phyloP scores from a whole-genome alignment of 1,140 invertebrate species.

The Kradibia gibbosae region DNA sequence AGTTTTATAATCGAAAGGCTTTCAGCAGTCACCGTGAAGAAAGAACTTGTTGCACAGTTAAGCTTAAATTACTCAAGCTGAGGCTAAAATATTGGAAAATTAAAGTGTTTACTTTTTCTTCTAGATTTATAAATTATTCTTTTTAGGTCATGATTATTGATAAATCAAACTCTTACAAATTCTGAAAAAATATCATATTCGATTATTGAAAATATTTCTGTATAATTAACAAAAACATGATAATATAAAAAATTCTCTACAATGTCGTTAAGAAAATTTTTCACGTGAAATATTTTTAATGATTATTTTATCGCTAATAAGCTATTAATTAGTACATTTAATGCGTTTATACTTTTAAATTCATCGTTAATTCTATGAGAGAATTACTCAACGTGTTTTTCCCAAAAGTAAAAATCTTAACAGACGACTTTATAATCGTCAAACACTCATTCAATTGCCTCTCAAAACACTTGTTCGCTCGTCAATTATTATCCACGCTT shows the following conservation, averaged over 20 bases:
- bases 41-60: constrained; percentile 72
- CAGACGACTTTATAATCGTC: not conserved
- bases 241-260: too few relatives aligned
- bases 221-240: too few relatives aligned
- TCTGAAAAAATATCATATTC: too few relatives aligned
- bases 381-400: not conserved
- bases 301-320: too few relatives aligned
- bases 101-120: not conserved
- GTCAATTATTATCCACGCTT: not conserved
- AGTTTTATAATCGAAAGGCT: constrained; percentile 67
- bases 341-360: not conserved
- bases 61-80: constrained; percentile 59
- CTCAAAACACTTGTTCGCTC: constrained; percentile 57
- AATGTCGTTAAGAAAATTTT: too few relatives aligned
- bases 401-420: not conserved
- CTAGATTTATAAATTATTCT: constrained; percentile 9
- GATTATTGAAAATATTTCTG: too few relatives aligned
- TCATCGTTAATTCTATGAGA: not conserved
- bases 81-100: constrained; percentile 59
- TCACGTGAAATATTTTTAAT: too few relatives aligned
- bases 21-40: constrained; percentile 71
- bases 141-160: not conserved
- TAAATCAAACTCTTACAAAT: too few relatives aligned
- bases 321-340: not conserved
- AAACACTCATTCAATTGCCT: not conserved